A percentile compares a stretch with the other conserved stretches of the same genome.
These are phyloP conservation scores for Stenoptilia bipunctidactyla DNA, from an alignment of 2,888 invertebrate genomes.

Conservation along the genomic window DNA sequence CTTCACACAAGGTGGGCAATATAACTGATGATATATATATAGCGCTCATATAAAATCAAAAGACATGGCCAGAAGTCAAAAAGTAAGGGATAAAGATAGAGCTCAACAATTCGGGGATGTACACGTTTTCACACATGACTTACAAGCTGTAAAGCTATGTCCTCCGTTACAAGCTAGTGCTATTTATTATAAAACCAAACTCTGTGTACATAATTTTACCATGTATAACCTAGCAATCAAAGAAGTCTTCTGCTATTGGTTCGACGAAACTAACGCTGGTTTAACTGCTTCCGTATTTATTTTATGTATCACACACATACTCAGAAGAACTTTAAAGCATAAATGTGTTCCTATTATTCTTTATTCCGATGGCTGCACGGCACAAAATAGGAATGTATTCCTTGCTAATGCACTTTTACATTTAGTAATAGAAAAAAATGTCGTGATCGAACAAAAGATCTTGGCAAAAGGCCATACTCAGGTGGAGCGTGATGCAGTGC, in stretches of 20 bases:
- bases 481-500: constrained; percentile 28
- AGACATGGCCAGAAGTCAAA: too few species aligned
- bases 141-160: too few species aligned
- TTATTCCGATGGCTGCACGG: constrained; percentile 15
- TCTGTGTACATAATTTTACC: too few species aligned
- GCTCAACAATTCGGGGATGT: too few species aligned
- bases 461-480: constrained; percentile 26
- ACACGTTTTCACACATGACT: too few species aligned
- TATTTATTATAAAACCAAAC: background rate
- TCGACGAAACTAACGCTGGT: too few species aligned
- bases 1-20: background rate
- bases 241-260: background rate
- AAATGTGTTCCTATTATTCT: constrained; percentile 5
- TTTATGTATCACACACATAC: too few species aligned
- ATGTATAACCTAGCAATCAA: too few species aligned
- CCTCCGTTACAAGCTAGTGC: background rate
- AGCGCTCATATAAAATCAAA: background rate
- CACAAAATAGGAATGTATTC: constrained; percentile 14
- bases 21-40: background rate
- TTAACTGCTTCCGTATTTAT: too few species aligned
- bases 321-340: too few species aligned
- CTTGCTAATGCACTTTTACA: constrained; percentile 14
- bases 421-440: constrained; percentile 7
- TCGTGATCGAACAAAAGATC: constrained; percentile 20
- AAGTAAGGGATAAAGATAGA: too few species aligned